phyloP scores from a whole-genome alignment of 2,113 vertebrate genomes.

The Malurus alboscapulatus region DNA sequence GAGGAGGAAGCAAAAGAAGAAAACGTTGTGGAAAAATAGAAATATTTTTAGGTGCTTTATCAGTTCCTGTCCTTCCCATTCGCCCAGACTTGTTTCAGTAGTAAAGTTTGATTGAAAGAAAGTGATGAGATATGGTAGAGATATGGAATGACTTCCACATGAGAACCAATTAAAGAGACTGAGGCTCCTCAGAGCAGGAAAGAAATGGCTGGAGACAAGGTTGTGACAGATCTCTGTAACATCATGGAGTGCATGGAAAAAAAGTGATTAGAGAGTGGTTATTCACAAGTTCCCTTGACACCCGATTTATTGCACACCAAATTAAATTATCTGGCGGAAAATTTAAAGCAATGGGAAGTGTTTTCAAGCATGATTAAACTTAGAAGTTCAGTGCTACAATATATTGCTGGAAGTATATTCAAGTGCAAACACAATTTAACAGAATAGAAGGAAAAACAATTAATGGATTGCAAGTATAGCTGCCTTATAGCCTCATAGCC shows the following conservation, averaged over 20 bases:
- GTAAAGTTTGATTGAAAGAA: neutral
- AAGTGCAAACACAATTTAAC: neutral
- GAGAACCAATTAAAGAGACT: neutral
- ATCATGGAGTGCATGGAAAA: neutral
- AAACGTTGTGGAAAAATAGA: neutral
- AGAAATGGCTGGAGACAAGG: neutral
- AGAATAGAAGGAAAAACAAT: neutral
- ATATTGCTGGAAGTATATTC: neutral
- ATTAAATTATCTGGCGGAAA: conserved; percentile 20
- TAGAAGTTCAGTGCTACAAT: neutral
- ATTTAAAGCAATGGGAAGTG: neutral
- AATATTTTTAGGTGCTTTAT: neutral
- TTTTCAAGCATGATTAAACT: neutral
- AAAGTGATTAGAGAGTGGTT: neutral
- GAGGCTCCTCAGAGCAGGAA: neutral
- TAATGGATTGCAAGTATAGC: neutral
- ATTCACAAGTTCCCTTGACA: neutral
- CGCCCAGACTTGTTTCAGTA: neutral
- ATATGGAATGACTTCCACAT: neutral
- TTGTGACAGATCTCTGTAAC: neutral
- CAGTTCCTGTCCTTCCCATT: neutral
- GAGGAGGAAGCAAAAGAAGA: neutral
- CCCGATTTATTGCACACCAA: neutral
- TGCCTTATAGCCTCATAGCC: neutral
- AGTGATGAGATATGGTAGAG: neutral